Percentiles rank a stretch among this genome's conserved stretches.
Conservation (phyloP, 2,797 vertebrate species). For the Taenioides sp. region DNA sequence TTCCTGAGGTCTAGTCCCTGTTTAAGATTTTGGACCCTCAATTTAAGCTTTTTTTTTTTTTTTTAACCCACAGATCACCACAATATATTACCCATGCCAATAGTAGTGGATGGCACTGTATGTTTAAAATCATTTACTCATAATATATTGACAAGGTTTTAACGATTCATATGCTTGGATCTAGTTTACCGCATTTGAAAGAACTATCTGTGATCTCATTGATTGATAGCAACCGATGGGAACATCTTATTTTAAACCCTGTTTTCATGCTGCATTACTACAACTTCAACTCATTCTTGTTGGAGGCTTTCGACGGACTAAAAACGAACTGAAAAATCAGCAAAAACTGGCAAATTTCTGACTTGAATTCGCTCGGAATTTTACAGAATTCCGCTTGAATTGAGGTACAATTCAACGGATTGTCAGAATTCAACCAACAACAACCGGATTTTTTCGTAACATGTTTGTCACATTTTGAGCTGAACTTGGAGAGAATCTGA, state of each 20-base stretch:
- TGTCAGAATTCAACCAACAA: slow-evolving; percentile 10
- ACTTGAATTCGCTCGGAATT: neutral
- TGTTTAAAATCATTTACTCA: neutral
- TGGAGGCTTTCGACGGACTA: slow-evolving; percentile 1
- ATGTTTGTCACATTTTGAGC: slow-evolving; percentile 13
- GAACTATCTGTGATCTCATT: slow-evolving; percentile 1
- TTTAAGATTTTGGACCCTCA: neutral
- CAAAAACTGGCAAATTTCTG: neutral
- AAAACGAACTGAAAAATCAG: neutral
- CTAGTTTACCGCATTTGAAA: neutral
- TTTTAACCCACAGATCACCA: too few relatives aligned
- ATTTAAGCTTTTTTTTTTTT: too few relatives aligned
- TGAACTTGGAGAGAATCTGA: slow-evolving; percentile 5
- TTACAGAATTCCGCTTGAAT: neutral
- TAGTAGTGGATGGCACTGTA: neutral
- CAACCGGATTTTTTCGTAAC: slow-evolving; percentile 17
- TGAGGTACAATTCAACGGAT: neutral
- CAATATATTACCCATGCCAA: neutral
- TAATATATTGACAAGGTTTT: neutral
- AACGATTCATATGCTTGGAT: neutral
- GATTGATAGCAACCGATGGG: slow-evolving; percentile 3
- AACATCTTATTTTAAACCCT: slow-evolving; percentile 40
- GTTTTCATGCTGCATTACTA: slow-evolving; percentile 61
- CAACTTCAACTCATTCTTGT: slow-evolving; percentile 6
- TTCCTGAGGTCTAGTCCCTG: neutral